Conservation (phyloP, 2,113 vertebrate genomes). For the Micronycteris hirsuta region DNA sequence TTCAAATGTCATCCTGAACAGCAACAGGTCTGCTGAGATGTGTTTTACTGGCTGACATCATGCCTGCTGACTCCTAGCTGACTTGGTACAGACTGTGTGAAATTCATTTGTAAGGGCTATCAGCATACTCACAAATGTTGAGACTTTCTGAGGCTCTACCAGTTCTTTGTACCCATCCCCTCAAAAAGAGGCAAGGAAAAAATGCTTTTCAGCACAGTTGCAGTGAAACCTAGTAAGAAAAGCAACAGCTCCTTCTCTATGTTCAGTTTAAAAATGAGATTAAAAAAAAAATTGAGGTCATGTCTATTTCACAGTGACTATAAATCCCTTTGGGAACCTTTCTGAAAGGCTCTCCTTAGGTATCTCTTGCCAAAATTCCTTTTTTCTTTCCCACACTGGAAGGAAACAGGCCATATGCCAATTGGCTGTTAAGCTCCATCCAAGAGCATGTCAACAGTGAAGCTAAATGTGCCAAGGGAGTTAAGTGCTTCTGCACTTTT, state of each 20-base stretch:
- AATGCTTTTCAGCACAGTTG: not conserved
- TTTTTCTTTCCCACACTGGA: conserved; percentile 68
- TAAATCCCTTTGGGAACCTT: conserved; percentile 62
- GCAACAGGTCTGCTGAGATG: not conserved
- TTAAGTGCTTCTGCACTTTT: conserved; percentile 30
- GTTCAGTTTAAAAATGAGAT: conserved; percentile 32
- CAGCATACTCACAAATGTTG: not conserved
- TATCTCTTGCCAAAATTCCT: conserved; percentile 65
- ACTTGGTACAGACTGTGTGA: not conserved
- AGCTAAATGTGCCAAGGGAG: conserved; percentile 39
- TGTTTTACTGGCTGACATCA: not conserved
- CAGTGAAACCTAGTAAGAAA: conserved; percentile 38
- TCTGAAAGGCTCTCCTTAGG: conserved; percentile 52
- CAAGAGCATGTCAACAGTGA: conserved; percentile 44
- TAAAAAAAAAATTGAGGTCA: conserved; percentile 45
- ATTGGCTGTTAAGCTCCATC: conserved; percentile 35
- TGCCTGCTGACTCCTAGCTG: not conserved
- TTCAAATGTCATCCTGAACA: not conserved
- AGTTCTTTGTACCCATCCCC: not conserved
- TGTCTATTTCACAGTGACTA: conserved; percentile 54
- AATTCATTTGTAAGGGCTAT: not conserved
- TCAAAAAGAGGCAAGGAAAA: not conserved
- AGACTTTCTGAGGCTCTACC: not conserved
- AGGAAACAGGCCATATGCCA: conserved; percentile 64
- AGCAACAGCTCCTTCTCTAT: not conserved